A percentile compares a stretch with the other conserved stretches of the same genome.
These are phyloP conservation scores for Aldrovandia affinis DNA, from an alignment of 2,797 vertebrate species.

Conservation along the genomic window DNA sequence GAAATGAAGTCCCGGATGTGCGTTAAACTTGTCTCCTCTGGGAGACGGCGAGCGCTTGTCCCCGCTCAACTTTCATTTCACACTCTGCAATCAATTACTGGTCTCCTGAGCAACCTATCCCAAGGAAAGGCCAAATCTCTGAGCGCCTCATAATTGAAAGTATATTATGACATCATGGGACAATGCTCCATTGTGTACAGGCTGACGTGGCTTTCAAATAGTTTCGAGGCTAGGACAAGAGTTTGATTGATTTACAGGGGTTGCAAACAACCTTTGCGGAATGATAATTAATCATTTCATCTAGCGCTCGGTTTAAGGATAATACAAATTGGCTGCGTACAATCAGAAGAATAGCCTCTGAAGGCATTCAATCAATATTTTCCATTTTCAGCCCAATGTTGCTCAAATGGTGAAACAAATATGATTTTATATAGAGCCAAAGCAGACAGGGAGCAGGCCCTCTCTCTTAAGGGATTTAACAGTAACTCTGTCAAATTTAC, in stretches of 20 bases:
- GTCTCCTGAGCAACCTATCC: constrained; percentile 63
- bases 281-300: constrained; percentile 71
- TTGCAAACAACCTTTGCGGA: constrained; percentile 66
- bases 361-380: constrained; percentile 64
- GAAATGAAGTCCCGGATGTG: constrained; percentile 33
- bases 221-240: constrained; percentile 69
- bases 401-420: constrained; percentile 71
- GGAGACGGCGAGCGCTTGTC: constrained; percentile 49
- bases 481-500: constrained; percentile 62
- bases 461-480: constrained; percentile 73
- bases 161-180: constrained; percentile 66
- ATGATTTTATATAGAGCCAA: constrained; percentile 74
- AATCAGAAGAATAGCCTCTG: constrained; percentile 67
- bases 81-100: constrained; percentile 72
- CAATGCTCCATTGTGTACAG: constrained; percentile 70
- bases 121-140: constrained; percentile 64
- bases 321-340: constrained; percentile 72
- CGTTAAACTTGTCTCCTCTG: constrained; percentile 39
- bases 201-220: constrained; percentile 68
- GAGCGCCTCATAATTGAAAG: constrained; percentile 72
- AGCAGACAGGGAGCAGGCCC: constrained; percentile 65
- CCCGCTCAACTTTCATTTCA: constrained; percentile 67
- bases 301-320: constrained; percentile 65
- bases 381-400: constrained; percentile 55
- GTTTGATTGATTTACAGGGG: constrained; percentile 73